Percentiles rank a stretch among this genome's conserved stretches.
Evolutionary conservation across 2,888 invertebrate species (phyloP).

Genomic region (Candidula unifasciata): DNA sequence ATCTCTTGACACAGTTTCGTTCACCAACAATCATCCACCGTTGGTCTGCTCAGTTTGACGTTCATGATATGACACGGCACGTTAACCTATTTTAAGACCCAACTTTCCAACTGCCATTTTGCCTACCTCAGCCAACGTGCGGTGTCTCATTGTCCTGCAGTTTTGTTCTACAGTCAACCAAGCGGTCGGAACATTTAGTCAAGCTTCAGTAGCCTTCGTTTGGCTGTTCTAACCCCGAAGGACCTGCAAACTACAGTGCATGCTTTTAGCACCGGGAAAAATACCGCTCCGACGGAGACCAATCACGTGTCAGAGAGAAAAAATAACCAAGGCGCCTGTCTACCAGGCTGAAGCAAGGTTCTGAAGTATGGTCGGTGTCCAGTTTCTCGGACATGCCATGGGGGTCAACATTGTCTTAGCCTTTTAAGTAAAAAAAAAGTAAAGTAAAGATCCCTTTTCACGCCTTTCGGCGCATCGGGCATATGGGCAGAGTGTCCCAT

Average conservation of each 20-base stretch:
- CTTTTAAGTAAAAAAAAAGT: neutral
- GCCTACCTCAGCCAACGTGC: neutral
- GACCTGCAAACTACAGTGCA: constrained; percentile 29
- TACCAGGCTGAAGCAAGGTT: neutral
- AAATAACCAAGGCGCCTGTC: neutral
- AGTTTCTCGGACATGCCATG: neutral
- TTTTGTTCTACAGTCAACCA: constrained; percentile 19
- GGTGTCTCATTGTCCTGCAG: neutral
- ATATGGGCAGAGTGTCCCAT: too few species aligned
- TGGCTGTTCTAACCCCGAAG: constrained; percentile 9
- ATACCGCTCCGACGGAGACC: neutral
- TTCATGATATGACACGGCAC: constrained; percentile 38
- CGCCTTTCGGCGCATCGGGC: too few species aligned
- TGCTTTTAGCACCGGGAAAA: neutral
- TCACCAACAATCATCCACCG: neutral
- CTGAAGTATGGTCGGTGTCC: neutral
- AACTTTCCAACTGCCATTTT: neutral
- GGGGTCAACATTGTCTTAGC: constrained; percentile 22
- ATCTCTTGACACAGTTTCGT: constrained; percentile 2
- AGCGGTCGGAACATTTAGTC: neutral
- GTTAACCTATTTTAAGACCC: constrained; percentile 9
- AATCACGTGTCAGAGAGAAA: constrained; percentile 20
- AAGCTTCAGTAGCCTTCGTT: constrained; percentile 23
- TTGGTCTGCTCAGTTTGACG: constrained; percentile 19
- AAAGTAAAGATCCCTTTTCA: too few species aligned